Base-by-base conservation (phyloP, 2,797 vertebrate genomes). In the Lemur catta region DNA sequence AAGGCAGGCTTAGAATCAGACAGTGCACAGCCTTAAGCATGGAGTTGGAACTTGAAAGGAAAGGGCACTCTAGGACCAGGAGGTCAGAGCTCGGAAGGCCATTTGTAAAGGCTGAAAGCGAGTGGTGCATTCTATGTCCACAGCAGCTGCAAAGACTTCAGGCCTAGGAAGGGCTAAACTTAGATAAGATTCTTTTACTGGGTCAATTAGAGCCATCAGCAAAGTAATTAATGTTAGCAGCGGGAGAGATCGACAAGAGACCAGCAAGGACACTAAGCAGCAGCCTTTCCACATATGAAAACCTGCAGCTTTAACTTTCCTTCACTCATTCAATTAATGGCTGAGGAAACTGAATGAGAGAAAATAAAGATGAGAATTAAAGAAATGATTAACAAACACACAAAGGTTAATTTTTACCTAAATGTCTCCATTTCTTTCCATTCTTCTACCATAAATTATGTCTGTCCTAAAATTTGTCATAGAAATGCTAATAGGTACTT, bases 221-320 rank as follows among this genome's bases (percentile, higher is more conserved):
- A 92, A 94, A 94, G 96, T 98, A 97, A 97, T 98, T 98, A 97
- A 97, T 63, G 86, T 78, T 67, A 96, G 86, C 97, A 97, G 96
- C 95, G 48, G 96, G 97, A 84, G 33, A 93, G 67, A 92, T 15
- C 18, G 30, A 94, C 96, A 86, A 87, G 93, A 84, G 88, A 69
- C 38, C 76, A 74, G 84, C 91, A 57, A 75, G 86, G 82, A 52
- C 12, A 20, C 48, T 22, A 78, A 90, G 86, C 84, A 94, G 93
- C 91, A 59, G 46, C 76, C 78, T 93, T 48, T 89, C 18, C 59
- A 71, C 95, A 92, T 86, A 84, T 55, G 76, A 94, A 96, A 94
- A 93, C 65, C 85, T 65, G 79, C 13, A 26, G 63, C 82, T 91
- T 71, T 67, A 35, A 89, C 75, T 86, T 79, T 94, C 57, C 79